Evolutionary conservation across 1,140 invertebrate species (phyloP), one percentile per base, ranked within the genome.

Genomic region (Ruditapes philippinarum): DNA sequence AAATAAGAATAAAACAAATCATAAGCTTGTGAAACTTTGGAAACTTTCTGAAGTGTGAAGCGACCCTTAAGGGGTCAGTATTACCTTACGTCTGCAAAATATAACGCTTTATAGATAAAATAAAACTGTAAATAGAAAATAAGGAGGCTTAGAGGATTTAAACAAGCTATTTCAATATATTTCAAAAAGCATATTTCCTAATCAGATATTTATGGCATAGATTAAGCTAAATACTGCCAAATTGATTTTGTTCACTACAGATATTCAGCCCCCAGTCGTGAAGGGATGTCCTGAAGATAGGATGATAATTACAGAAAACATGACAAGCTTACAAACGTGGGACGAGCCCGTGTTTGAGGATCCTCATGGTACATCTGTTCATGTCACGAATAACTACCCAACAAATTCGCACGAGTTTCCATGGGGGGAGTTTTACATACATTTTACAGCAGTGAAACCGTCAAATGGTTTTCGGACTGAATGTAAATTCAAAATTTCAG

Each of bases 351-450:
- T 22, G 0, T 83, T 91, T 28, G 40, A 33, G 4, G 90, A 91
- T 57, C 90, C 90, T 25, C 57, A 79, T 36, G 82, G 84, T 7
- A 42, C 42, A 28, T 0, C 54, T 3, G 60, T 91, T n/a, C 36
- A 82, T 19, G 65, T 89, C 7, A 87, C 51, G 4, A 76, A 76
- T 3, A 91, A 91, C 60, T 91, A 91, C 38, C 76, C 33, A 40
- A 45, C 3, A 17, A 86, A 82, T 42, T 40, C 42, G 19, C 83
- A 65, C 33, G 73, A 73, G 1, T 89, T 91, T 57, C 78, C 83
- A 1, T 91, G 90, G 90, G 90, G 90, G 25, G 76, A 86, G 25
- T 90, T 74, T 54, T 83, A 70, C 42, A 80, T 89, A 40, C 78
- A 82, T 40, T 91, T 89, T 60, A 36, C 36, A 22, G 88, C 88